These are phyloP conservation scores for Ceraclea dissimilis DNA, from an alignment of 2,888 invertebrate genomes.

Conservation along the genomic window DNA sequence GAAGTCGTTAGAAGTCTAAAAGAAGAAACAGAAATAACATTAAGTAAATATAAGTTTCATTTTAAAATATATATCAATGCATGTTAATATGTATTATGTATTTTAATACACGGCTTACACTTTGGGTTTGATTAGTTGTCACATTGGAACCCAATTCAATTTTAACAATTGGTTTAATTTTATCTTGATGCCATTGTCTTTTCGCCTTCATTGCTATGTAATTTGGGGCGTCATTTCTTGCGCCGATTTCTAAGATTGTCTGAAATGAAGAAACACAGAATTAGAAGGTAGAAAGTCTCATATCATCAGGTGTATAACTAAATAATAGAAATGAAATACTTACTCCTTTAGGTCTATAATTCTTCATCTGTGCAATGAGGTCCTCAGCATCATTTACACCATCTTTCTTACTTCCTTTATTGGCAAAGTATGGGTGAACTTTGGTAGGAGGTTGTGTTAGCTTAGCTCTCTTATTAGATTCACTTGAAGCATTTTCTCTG, in stretches of 20 bases:
- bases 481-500: constrained; percentile 80
- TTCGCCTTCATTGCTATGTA: constrained; percentile 84
- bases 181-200: constrained; percentile 61
- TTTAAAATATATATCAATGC: too few species aligned
- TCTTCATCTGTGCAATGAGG: constrained; percentile 51
- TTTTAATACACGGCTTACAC: background rate
- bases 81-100: background rate
- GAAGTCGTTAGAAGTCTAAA: constrained; percentile 33
- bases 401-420: constrained; percentile 33
- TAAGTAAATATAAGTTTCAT: background rate
- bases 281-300: background rate
- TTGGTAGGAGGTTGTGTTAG: constrained; percentile 51
- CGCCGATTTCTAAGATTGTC: constrained; percentile 91
- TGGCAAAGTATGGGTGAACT: constrained; percentile 57
- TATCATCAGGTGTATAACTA: constrained; percentile 17
- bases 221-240: constrained; percentile 68
- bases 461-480: constrained; percentile 84
- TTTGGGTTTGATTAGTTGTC: background rate
- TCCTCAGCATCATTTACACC: constrained; percentile 45
- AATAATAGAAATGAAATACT: constrained; percentile 30
- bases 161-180: constrained; percentile 44
- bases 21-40: background rate
- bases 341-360: constrained; percentile 67
- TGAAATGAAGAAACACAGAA: constrained; percentile 37
- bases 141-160: constrained; percentile 29